phyloP scores from a whole-genome alignment of 2,888 invertebrate species.

The Drosophila mettleri region DNA sequence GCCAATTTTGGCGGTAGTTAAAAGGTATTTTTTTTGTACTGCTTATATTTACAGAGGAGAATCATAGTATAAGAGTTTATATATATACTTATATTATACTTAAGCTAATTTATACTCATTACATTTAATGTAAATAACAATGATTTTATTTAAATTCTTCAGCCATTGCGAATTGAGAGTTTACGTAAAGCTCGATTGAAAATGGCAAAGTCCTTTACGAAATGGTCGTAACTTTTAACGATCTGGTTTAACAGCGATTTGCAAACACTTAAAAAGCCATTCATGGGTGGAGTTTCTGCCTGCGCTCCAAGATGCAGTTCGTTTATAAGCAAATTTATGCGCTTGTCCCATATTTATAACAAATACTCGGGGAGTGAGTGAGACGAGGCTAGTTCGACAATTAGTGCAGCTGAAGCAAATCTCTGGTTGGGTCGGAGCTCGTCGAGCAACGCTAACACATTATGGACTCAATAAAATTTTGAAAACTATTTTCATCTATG shows the following conservation, averaged over 20 bases:
- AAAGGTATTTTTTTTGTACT: background rate
- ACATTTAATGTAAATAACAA: background rate
- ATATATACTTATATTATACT: no score
- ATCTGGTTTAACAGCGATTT: constrained; percentile 52
- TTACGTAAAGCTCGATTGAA: constrained; percentile 55
- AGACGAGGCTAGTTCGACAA: constrained; percentile 30
- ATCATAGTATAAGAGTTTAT: background rate
- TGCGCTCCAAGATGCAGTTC: constrained; percentile 13
- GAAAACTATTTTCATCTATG: constrained; percentile 48
- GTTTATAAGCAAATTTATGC: constrained; percentile 74
- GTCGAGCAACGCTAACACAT: constrained; percentile 23
- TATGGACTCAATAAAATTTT: constrained; percentile 63
- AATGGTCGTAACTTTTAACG: constrained; percentile 59
- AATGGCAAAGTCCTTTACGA: constrained; percentile 29
- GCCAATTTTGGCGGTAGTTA: background rate
- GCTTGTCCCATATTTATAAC: constrained; percentile 72
- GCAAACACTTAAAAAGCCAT: constrained; percentile 58
- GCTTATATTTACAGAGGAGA: background rate
- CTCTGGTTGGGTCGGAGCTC: background rate
- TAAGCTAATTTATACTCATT: background rate
- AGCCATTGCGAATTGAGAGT: constrained; percentile 23
- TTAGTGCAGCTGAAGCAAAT: constrained; percentile 55
- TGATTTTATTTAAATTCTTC: background rate
- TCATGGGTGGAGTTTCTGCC: constrained; percentile 24
- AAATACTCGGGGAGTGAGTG: background rate